These are phyloP conservation scores for Dryocosmus kuriphilus DNA, from an alignment of 2,888 invertebrate genomes.

Conservation along the genomic window DNA sequence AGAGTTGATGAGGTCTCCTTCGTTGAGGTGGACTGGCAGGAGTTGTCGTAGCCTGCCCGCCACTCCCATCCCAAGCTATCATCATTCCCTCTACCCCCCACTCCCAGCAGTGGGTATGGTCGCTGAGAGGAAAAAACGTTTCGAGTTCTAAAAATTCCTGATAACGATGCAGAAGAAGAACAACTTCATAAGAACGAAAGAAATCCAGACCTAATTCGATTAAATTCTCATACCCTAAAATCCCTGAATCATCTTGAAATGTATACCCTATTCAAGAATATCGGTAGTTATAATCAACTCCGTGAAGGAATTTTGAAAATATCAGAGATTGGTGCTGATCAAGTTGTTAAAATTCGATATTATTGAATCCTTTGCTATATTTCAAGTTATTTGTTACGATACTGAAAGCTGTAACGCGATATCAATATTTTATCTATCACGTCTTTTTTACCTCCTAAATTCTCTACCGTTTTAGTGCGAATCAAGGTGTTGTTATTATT, in stretches of 20 bases:
- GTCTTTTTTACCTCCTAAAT: neutral
- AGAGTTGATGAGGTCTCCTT: slow-evolving; percentile 81
- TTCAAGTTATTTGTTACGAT: slow-evolving; percentile 12
- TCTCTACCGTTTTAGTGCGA: neutral
- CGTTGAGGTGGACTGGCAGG: slow-evolving; percentile 74
- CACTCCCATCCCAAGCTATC: slow-evolving; percentile 71
- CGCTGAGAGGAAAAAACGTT: slow-evolving; percentile 85
- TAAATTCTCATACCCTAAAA: slow-evolving; percentile 22
- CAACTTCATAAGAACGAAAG: neutral
- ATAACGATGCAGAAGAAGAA: slow-evolving; percentile 41
- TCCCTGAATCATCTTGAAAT: slow-evolving; percentile 20
- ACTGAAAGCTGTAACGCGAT: slow-evolving; percentile 6
- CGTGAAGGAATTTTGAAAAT: neutral
- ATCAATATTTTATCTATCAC: slow-evolving; percentile 15
- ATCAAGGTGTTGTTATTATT: slow-evolving; percentile 19
- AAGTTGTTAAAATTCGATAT: slow-evolving; percentile 25
- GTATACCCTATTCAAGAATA: neutral
- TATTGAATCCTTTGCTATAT: slow-evolving; percentile 21
- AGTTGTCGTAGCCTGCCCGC: slow-evolving; percentile 77
- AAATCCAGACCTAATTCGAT: neutral
- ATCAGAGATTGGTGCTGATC: slow-evolving; percentile 24
- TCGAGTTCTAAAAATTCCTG: slow-evolving; percentile 79
- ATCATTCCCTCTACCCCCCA: slow-evolving; percentile 73
- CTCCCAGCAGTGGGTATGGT: slow-evolving; percentile 84
- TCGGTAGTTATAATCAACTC: neutral